Conservation (phyloP, 2,888 invertebrate species). For the Drosophila formosana region DNA sequence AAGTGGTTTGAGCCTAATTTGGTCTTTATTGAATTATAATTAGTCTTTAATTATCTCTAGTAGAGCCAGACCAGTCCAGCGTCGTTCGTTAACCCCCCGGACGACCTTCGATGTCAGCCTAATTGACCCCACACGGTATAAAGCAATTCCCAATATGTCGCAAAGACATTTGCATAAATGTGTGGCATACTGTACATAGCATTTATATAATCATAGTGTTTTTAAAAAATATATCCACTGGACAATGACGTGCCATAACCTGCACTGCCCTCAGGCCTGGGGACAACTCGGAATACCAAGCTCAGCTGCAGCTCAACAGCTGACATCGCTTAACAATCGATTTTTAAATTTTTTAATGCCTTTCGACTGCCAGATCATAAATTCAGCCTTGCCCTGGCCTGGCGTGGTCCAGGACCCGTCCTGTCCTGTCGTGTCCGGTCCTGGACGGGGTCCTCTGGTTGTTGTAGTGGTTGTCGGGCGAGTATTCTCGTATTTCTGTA, state of each 20-base stretch:
- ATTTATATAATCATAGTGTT: slow-evolving; percentile 17
- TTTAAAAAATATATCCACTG: slow-evolving; percentile 22
- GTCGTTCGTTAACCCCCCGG: not conserved
- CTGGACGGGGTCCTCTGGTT: not conserved
- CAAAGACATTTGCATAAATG: slow-evolving; percentile 22
- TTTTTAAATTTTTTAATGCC: slow-evolving; percentile 60
- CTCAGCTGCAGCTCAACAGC: slow-evolving; percentile 39
- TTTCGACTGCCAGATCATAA: slow-evolving; percentile 61
- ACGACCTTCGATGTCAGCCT: slow-evolving; percentile 23
- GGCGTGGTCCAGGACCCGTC: slow-evolving; percentile 1
- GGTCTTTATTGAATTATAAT: slow-evolving; percentile 29
- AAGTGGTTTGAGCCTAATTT: slow-evolving; percentile 16
- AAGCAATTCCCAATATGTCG: slow-evolving; percentile 10
- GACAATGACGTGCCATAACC: not conserved
- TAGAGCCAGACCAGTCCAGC: not conserved
- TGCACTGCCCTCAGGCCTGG: not conserved
- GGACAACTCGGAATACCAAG: slow-evolving; percentile 8
- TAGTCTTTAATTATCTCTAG: slow-evolving; percentile 28
- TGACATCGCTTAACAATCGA: slow-evolving; percentile 75
- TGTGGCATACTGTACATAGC: not conserved
- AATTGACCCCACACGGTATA: slow-evolving; percentile 1
- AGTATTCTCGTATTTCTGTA: slow-evolving; percentile 33
- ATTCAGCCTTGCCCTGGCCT: slow-evolving; percentile 43
- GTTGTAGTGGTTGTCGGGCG: not conserved
- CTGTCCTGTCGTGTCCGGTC: not conserved